Percentiles rank a stretch among this genome's conserved stretches.
Evolutionary conservation across 2,797 vertebrate genomes (phyloP).

Genomic region (Iguana delicatissima): DNA sequence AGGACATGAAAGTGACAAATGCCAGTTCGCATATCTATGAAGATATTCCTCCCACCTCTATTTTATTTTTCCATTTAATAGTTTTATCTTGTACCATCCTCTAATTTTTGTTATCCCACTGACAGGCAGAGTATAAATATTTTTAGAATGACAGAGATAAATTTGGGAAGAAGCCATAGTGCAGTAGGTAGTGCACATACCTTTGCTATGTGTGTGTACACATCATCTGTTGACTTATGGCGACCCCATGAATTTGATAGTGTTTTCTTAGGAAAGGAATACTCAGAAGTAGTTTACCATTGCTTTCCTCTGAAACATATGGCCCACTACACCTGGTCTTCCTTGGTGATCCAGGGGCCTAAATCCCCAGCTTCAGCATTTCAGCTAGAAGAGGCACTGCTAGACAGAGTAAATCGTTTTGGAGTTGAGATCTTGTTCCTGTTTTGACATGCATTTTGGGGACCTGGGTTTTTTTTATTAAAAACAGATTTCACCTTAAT

Average conservation of each 20-base stretch:
- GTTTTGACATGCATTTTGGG: not conserved
- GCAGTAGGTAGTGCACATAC: not conserved
- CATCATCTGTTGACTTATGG: too few relatives aligned
- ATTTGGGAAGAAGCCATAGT: not conserved
- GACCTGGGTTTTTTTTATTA: not conserved
- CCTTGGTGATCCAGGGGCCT: too few relatives aligned
- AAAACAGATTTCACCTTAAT: not conserved
- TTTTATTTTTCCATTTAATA: conserved; percentile 51
- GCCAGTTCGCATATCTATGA: conserved; percentile 64
- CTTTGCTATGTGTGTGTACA: not conserved
- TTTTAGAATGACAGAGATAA: not conserved
- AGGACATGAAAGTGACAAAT: conserved; percentile 70
- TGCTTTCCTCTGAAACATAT: too few relatives aligned
- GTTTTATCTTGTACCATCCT: conserved; percentile 54
- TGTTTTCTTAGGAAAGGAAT: too few relatives aligned
- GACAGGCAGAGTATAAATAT: not conserved
- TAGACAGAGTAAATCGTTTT: not conserved
- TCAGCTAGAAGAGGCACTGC: not conserved
- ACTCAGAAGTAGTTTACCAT: too few relatives aligned
- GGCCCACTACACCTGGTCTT: too few relatives aligned
- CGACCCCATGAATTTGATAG: too few relatives aligned
- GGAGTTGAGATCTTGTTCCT: not conserved
- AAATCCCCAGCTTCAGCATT: not conserved
- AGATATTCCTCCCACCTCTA: conserved; percentile 36
- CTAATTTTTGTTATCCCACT: conserved; percentile 20